A percentile compares a stretch with the other conserved stretches of the same genome.
phyloP scores from a whole-genome alignment of 1,140 invertebrate species.

The Meloidogyne chitwoodi region DNA sequence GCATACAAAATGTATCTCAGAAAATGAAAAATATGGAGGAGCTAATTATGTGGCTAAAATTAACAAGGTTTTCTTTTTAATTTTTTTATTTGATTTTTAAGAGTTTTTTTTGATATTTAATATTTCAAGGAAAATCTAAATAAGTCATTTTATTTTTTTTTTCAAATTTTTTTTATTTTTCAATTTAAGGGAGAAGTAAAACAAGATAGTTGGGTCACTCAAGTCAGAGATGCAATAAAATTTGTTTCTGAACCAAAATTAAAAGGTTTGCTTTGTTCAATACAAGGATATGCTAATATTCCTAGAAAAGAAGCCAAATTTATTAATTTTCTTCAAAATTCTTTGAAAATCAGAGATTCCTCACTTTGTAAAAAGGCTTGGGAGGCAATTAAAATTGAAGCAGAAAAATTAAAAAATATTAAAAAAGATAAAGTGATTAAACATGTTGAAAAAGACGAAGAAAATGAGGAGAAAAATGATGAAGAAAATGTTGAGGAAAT shows the following conservation, averaged over 20 bases:
- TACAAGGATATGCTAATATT: conserved; percentile 77
- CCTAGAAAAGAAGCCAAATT: conserved; percentile 87
- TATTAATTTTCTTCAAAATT: conserved; percentile 66
- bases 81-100: neutral
- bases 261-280: conserved; percentile 68
- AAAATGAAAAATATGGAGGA: conserved; percentile 82
- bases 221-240: conserved; percentile 72
- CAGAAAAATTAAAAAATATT: conserved; percentile 13
- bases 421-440: conserved; percentile 14
- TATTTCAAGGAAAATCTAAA: no score
- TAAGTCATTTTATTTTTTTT: no score
- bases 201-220: conserved; percentile 80
- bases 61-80: conserved; percentile 42
- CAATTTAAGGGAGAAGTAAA: conserved; percentile 76
- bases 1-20: conserved; percentile 85
- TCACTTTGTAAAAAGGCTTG: conserved; percentile 39
- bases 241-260: conserved; percentile 65
- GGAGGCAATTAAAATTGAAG: conserved; percentile 46
- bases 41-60: conserved; percentile 74
- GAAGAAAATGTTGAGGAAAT: neutral
- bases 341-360: conserved; percentile 50
- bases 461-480: neutral
- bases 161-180: conserved; percentile 14
- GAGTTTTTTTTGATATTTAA: conserved; percentile 13
- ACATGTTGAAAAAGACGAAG: neutral